Conservation (phyloP, 2,113 vertebrate genomes). For the Lophochroa leadbeateri region DNA sequence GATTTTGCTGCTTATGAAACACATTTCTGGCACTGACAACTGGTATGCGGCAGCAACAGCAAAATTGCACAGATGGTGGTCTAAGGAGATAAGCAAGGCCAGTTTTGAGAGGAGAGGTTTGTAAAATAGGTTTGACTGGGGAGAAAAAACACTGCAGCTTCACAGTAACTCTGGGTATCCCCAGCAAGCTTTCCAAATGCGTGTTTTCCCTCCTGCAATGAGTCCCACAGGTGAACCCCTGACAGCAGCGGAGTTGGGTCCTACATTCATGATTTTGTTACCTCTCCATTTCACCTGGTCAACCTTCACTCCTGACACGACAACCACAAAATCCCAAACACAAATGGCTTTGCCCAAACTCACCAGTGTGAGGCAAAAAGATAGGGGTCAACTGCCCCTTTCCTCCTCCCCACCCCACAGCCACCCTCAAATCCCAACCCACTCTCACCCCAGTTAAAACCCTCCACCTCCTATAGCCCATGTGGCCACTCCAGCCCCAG, state of each 20-base stretch:
- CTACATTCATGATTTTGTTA: neutral
- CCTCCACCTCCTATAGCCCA: neutral
- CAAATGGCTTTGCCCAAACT: neutral
- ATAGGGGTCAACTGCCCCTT: neutral
- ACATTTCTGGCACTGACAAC: neutral
- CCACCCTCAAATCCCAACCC: neutral
- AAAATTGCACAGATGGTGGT: neutral
- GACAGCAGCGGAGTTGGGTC: accelerated
- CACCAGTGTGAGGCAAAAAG: neutral
- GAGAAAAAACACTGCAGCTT: neutral
- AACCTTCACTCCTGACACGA: neutral
- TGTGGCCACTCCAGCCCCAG: neutral
- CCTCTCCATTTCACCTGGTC: neutral
- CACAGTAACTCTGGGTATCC: neutral
- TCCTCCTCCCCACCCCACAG: neutral
- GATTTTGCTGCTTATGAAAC: neutral
- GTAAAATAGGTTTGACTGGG: neutral
- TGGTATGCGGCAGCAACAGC: neutral
- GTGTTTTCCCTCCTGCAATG: neutral
- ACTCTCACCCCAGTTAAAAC: neutral
- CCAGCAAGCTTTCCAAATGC: neutral
- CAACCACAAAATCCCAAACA: neutral
- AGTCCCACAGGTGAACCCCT: neutral
- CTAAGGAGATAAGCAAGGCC: neutral
- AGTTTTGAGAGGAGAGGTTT: neutral